Conservation (phyloP, 2,113 vertebrate species). For the Tachysurus vachellii region DNA sequence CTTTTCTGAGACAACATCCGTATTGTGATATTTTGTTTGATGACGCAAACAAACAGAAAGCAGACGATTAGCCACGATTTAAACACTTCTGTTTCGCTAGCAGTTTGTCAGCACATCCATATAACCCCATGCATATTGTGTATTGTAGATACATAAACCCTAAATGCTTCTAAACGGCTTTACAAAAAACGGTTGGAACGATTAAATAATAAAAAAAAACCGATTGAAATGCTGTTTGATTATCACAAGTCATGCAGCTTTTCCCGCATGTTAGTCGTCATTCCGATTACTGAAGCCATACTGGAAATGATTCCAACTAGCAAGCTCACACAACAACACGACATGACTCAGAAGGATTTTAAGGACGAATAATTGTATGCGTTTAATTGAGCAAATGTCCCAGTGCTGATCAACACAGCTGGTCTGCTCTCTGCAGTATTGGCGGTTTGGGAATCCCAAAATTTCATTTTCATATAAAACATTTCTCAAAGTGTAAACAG, state of each 20-base stretch:
- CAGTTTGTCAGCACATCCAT: background rate
- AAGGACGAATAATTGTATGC: conserved; percentile 13
- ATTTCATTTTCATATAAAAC: conserved; percentile 26
- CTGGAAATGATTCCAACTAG: background rate
- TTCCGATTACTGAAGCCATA: background rate
- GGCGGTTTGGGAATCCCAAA: conserved; percentile 1
- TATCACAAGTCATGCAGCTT: background rate
- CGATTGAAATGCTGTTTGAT: background rate
- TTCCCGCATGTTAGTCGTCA: background rate
- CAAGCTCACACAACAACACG: background rate
- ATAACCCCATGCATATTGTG: background rate
- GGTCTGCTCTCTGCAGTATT: background rate
- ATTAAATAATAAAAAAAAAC: background rate
- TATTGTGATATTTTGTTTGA: background rate
- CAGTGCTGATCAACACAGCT: background rate
- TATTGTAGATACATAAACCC: background rate
- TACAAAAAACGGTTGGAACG: background rate
- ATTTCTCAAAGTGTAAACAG: conserved; percentile 1
- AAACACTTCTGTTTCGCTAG: background rate
- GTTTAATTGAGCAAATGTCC: conserved; percentile 26
- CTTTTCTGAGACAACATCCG: background rate
- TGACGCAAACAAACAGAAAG: background rate
- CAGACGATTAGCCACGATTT: background rate
- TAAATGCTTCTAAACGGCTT: background rate
- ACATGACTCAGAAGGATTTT: background rate